Conservation (phyloP, 2,888 invertebrate genomes). For the Lomographa bimaculata region DNA sequence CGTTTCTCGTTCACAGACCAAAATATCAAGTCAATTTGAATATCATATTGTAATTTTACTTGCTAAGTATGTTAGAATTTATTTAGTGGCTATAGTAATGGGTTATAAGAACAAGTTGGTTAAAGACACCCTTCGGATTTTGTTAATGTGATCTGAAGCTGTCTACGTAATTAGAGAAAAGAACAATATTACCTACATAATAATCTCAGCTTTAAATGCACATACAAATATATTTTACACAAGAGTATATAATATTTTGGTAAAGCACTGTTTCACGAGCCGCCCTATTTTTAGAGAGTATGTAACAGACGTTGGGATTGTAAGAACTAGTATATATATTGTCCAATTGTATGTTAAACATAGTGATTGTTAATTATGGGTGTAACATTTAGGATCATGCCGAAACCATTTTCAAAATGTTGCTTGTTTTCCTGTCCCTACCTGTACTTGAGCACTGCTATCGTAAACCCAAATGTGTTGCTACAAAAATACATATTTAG, state of each 20-base stretch:
- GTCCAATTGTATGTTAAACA: constrained; percentile 43
- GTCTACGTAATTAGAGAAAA: constrained; percentile 47
- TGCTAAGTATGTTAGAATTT: constrained; percentile 65
- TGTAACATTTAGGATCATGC: constrained; percentile 33
- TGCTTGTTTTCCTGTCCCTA: constrained; percentile 21
- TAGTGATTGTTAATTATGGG: constrained; percentile 25
- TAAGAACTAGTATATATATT: constrained; percentile 27
- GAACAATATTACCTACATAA: constrained; percentile 48
- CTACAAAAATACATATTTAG: too few relatives aligned
- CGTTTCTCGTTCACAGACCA: constrained; percentile 67
- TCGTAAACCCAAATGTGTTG: constrained; percentile 15
- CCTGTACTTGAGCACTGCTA: constrained; percentile 16
- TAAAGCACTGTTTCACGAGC: constrained; percentile 73
- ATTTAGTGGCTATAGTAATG: constrained; percentile 63
- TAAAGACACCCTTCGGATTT: constrained; percentile 59
- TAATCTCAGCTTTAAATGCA: constrained; percentile 65
- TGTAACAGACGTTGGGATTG: constrained; percentile 44
- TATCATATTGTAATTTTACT: constrained; percentile 60
- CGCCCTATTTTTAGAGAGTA: constrained; percentile 75
- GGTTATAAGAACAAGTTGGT: constrained; percentile 57
- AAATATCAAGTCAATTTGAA: constrained; percentile 77
- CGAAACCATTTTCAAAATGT: constrained; percentile 14
- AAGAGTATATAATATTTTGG: constrained; percentile 63
- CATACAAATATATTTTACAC: constrained; percentile 61
- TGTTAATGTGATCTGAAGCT: constrained; percentile 81